Conservation (phyloP, 2,113 vertebrate species). For the Rynchops niger region DNA sequence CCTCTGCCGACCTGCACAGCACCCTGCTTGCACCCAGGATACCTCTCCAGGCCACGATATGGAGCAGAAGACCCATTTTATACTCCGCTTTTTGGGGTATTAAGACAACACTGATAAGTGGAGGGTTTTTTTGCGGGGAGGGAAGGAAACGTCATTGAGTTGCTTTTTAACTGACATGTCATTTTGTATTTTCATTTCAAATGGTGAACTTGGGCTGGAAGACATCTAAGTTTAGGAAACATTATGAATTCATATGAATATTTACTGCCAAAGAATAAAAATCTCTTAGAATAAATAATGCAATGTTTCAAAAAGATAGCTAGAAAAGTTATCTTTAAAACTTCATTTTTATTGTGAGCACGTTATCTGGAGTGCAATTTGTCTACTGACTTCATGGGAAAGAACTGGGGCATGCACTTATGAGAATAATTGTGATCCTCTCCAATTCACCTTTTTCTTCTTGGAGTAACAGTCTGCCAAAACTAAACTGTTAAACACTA, state of each 20-base stretch:
- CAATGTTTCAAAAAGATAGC: not conserved
- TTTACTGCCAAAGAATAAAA: not conserved
- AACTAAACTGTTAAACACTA: not conserved
- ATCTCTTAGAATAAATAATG: not conserved
- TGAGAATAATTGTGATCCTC: not conserved
- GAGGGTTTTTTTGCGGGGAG: fast-evolving
- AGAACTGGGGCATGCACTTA: not conserved
- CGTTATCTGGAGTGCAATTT: not conserved
- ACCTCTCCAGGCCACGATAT: not conserved
- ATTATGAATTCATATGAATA: not conserved
- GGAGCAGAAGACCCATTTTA: not conserved
- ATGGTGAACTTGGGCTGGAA: not conserved
- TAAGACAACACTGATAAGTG: not conserved
- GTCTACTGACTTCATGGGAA: not conserved
- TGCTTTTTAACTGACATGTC: not conserved
- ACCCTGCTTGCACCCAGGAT: not conserved
- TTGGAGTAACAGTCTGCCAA: not conserved
- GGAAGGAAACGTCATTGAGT: not conserved
- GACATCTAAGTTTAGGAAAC: not conserved
- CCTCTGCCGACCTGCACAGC: not conserved
- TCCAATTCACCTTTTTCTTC: not conserved
- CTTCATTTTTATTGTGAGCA: not conserved
- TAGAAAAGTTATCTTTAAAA: not conserved
- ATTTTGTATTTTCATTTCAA: not conserved
- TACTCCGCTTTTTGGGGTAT: not conserved